Conservation (phyloP, 1,140 invertebrate genomes). For the Portunus trituberculatus region DNA sequence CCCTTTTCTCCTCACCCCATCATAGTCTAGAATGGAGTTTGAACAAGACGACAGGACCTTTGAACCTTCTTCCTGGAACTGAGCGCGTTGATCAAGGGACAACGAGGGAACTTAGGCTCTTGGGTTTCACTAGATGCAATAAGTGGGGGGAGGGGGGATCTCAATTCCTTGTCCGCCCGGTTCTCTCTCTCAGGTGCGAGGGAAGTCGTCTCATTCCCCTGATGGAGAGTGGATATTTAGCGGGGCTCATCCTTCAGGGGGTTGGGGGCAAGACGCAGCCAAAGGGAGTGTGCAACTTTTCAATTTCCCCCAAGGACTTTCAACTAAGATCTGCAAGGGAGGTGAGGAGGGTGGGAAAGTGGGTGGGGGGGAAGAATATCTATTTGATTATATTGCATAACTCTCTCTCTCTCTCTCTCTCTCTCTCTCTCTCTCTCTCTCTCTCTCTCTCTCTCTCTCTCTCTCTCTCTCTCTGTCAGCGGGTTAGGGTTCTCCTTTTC, state of each 20-base stretch:
- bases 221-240: neutral
- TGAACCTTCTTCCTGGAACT: neutral
- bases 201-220: slow-evolving; percentile 6
- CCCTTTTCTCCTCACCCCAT: neutral
- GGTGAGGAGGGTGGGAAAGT: too few relatives aligned
- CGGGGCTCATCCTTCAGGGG: neutral
- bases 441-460: too few relatives aligned
- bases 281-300: neutral
- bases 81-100: slow-evolving; percentile 8
- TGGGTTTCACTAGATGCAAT: slow-evolving; percentile 6
- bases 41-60: neutral
- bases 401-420: too few relatives aligned
- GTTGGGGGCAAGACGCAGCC: neutral
- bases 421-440: too few relatives aligned
- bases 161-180: neutral
- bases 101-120: slow-evolving; percentile 20
- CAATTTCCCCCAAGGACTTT: neutral
- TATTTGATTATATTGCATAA: too few relatives aligned
- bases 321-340: neutral
- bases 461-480: too few relatives aligned
- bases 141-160: neutral
- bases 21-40: neutral
- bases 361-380: too few relatives aligned
- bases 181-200: neutral
- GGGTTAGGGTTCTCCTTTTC: too few relatives aligned